Evolutionary conservation across 2,797 vertebrate genomes (phyloP).

Genomic region (Chelonia mydas): DNA sequence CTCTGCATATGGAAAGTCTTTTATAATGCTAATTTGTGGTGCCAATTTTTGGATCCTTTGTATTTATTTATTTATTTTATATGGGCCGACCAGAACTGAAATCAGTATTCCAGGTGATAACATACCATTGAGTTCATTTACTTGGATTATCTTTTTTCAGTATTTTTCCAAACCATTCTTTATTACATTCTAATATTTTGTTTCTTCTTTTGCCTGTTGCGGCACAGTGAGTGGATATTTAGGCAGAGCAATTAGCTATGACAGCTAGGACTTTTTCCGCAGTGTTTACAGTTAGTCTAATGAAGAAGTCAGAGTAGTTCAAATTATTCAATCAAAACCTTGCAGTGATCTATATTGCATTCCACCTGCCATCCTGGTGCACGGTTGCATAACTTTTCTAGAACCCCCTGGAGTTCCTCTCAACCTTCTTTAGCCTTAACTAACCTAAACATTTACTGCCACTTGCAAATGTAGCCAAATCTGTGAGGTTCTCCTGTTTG

Average conservation of each 20-base stretch:
- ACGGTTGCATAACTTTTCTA: not conserved
- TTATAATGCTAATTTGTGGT: not conserved
- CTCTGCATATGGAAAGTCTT: not conserved
- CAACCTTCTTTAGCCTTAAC: not conserved
- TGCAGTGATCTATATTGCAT: not conserved
- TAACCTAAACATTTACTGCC: not conserved
- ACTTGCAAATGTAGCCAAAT: not conserved
- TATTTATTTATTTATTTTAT: not conserved
- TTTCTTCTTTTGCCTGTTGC: not conserved
- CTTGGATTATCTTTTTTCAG: not conserved
- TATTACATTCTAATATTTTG: not conserved
- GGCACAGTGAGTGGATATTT: not conserved
- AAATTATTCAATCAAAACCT: not conserved
- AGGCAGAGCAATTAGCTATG: not conserved
- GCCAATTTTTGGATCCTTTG: not conserved
- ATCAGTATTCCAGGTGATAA: not conserved
- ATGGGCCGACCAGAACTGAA: not conserved
- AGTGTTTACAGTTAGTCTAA: not conserved
- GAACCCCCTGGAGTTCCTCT: not conserved
- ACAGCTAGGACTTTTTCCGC: not conserved
- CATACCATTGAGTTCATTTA: not conserved
- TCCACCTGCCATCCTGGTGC: not conserved
- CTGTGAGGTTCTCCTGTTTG: not conserved
- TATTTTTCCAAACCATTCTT: not conserved
- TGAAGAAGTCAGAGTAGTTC: not conserved